Base-by-base conservation (phyloP, 92 coral and sea anemone species). In the Palythoa heliodiscus region DNA sequence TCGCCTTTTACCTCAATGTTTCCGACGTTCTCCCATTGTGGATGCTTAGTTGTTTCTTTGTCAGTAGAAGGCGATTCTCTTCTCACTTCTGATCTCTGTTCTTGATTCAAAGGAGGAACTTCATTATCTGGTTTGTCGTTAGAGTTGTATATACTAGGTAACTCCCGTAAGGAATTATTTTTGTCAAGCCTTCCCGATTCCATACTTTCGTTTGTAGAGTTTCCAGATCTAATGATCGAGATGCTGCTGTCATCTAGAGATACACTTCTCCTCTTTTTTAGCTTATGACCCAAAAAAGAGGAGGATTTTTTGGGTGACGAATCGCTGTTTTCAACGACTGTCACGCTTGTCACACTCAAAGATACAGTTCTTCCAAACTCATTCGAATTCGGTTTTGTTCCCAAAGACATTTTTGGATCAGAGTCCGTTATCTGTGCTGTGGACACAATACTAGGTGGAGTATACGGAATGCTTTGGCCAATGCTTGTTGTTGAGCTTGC, bases 191-290 rank as follows among this genome's bases (percentile, higher is more conserved):
- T 7, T 16, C 25, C 50, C 11, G 53, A 38, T 57, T 37, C 70
- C 9, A 9, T n/a, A 8, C 15, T 77, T 37, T 38, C 54, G 14
- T 60, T 11, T 19, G 50, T 39, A 38, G 38, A 25, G 19, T 4
- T 52, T 37, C 60, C 83, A 22, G 43, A 17, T 63, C 24, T 48
- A 39, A 79, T 1, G 72, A 19, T 64, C 24, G 11, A 24, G 48
- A 53, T 43, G 13, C 23, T 10, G 48, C 84, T 80, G 23, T 80
- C 84, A 80, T 80, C 84, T 25, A 80, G 72, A 38, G 84, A 80
- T 47, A 64, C 40, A 17, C 84, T 80, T 48, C 84, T 80, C 29
- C 84, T 66, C 48, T 80, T 80, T 38, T 23, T 66, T 16, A 80
- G 5, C 15, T 70, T 80, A 15, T 43, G 60, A 15, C 70, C 55